phyloP scores from a whole-genome alignment of 2,888 invertebrate genomes.

The Lepidocyrtoides sp. region DNA sequence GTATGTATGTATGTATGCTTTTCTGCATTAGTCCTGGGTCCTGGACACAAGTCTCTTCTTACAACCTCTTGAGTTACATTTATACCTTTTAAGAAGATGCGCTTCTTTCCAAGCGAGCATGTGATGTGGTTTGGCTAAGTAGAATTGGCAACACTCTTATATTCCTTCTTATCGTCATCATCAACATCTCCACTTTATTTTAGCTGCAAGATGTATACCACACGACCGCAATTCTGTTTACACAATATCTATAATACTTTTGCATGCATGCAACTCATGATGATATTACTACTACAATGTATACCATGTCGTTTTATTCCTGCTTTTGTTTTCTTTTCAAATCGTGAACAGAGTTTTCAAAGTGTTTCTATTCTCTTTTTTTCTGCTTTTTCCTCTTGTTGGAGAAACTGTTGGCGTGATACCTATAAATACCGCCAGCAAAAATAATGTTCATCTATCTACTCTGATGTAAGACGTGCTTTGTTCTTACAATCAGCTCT shows the following conservation, averaged over 20 bases:
- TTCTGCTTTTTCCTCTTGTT: neutral
- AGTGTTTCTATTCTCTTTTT: constrained; percentile 56
- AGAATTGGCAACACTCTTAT: constrained; percentile 39
- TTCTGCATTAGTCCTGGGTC: neutral
- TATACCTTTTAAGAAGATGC: constrained; percentile 12
- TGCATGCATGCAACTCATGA: too few relatives aligned
- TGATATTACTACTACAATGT: too few relatives aligned
- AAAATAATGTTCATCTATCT: constrained; percentile 20
- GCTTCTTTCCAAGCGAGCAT: constrained; percentile 40
- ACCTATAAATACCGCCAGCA: constrained; percentile 27
- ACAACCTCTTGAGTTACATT: constrained; percentile 18
- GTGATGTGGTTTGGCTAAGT: constrained; percentile 50
- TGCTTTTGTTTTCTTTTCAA: constrained; percentile 47
- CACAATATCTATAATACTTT: too few relatives aligned
- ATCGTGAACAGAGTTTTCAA: constrained; percentile 65
- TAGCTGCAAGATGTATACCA: neutral
- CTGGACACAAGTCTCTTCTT: neutral
- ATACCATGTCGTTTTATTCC: too few relatives aligned
- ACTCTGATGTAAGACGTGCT: constrained; percentile 47
- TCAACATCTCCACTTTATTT: too few relatives aligned
- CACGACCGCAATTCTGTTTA: constrained; percentile 45
- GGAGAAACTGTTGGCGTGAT: constrained; percentile 24
- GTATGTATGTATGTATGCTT: neutral
- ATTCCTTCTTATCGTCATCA: neutral
- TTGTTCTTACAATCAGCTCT: constrained; percentile 34